A percentile compares a stretch with the other conserved stretches of the same genome.
Evolutionary conservation across 2,888 invertebrate genomes (phyloP).

Genomic region (Macropis europaea): DNA sequence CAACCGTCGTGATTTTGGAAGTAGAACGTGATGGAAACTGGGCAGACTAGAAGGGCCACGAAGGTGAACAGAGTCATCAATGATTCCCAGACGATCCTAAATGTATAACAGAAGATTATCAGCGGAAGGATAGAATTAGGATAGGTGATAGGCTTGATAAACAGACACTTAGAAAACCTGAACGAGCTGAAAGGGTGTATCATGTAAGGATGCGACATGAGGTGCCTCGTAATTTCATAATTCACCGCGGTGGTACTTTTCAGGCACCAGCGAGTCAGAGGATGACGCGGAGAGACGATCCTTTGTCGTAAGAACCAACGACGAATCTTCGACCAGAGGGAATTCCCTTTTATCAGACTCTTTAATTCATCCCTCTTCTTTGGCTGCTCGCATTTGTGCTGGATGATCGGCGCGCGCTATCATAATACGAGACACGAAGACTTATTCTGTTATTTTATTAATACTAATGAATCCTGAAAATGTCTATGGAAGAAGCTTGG

Average conservation of each 20-base stretch:
- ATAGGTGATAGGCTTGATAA: too few species aligned
- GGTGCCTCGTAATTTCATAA: constrained; percentile 75
- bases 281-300: constrained; percentile 65
- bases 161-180: too few species aligned
- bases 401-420: constrained; percentile 45
- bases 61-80: constrained; percentile 71
- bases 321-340: constrained; percentile 35
- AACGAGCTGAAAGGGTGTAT: constrained; percentile 79
- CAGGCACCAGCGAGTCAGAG: constrained; percentile 64
- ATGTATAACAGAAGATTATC: too few species aligned
- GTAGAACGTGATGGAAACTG: constrained; percentile 73
- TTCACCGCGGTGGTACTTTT: constrained; percentile 75
- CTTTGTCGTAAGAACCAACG: constrained; percentile 64
- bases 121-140: too few species aligned
- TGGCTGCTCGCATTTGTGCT: constrained; percentile 62
- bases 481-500: too few species aligned
- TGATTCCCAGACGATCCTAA: constrained; percentile 74
- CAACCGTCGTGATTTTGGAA: constrained; percentile 50
- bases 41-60: constrained; percentile 68
- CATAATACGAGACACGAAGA: background rate
- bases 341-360: constrained; percentile 41
- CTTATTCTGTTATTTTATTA: background rate
- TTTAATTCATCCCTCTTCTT: constrained; percentile 55
- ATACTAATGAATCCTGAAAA: too few species aligned
- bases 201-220: constrained; percentile 71